These are phyloP conservation scores for Rhagophthalmus giganteus DNA, from an alignment of 2,888 invertebrate species.

Conservation along the genomic window DNA sequence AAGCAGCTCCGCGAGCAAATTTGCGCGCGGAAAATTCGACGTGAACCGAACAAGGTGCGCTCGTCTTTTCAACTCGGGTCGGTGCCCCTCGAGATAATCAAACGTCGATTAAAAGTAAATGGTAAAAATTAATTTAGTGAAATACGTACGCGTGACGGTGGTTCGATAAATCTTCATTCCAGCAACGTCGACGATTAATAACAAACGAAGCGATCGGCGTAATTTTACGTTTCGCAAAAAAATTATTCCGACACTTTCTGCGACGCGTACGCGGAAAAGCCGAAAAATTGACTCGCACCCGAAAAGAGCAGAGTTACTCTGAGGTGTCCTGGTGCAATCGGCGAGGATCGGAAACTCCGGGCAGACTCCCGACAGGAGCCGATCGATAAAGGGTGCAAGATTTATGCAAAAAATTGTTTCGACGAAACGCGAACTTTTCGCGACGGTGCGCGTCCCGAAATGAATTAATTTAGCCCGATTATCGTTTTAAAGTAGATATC, in stretches of 20 bases:
- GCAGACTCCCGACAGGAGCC: constrained; percentile 48
- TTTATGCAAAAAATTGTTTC: constrained; percentile 35
- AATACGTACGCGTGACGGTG: background rate
- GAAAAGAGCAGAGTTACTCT: constrained; percentile 19
- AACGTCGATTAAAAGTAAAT: background rate
- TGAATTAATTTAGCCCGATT: too few species aligned
- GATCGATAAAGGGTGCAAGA: constrained; percentile 47
- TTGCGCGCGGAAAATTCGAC: background rate
- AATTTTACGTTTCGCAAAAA: background rate
- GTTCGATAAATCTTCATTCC: background rate
- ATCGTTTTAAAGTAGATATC: too few species aligned
- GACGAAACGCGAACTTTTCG: too few species aligned
- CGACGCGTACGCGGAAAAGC: constrained; percentile 9
- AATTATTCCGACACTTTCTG: background rate
- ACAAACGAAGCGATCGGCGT: background rate
- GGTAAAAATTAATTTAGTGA: background rate
- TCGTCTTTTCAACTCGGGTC: background rate
- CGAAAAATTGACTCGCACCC: constrained; percentile 12
- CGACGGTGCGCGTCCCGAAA: too few species aligned
- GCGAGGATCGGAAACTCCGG: constrained; percentile 43
- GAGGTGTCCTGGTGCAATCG: constrained; percentile 38
- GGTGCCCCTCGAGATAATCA: background rate
- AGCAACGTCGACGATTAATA: background rate
- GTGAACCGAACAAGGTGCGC: background rate
- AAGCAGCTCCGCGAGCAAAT: background rate